phyloP scores from a whole-genome alignment of 2,797 vertebrate species.

The Sebastes minor region DNA sequence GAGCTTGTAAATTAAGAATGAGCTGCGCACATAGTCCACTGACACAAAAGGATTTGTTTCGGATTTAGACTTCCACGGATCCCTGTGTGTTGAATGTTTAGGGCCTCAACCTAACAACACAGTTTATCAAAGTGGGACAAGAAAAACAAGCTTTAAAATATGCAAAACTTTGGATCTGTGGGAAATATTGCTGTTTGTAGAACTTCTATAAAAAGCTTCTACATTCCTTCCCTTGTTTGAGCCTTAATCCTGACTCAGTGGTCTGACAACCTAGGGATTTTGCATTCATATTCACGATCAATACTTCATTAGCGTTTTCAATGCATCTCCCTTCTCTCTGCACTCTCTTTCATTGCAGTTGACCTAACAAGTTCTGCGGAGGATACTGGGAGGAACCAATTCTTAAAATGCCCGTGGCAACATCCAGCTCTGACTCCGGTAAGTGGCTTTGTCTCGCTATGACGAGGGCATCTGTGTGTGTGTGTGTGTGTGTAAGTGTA shows the following conservation, averaged over 20 bases:
- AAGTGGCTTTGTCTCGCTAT: constrained; percentile 58
- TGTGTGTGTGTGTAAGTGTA: background rate
- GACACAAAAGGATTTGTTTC: constrained; percentile 28
- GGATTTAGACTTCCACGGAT: constrained; percentile 24
- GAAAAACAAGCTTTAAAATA: background rate
- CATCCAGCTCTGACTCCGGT: constrained; percentile 88
- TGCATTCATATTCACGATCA: constrained; percentile 31
- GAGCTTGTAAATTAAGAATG: constrained; percentile 33
- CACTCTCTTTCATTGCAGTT: constrained; percentile 60
- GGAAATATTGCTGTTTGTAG: background rate
- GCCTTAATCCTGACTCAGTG: constrained; percentile 14
- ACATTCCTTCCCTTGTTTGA: background rate
- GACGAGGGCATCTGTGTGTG: background rate
- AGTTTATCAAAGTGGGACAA: background rate
- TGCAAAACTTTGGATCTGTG: background rate
- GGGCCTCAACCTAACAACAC: background rate
- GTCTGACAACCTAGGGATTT: constrained; percentile 13
- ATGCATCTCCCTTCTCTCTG: constrained; percentile 2
- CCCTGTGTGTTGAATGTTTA: constrained; percentile 2
- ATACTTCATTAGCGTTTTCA: constrained; percentile 40
- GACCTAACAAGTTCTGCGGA: constrained; percentile 56
- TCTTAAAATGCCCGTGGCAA: constrained; percentile 88
- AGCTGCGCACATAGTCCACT: background rate
- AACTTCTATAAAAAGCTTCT: background rate
- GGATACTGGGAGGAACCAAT: constrained; percentile 56